Percentiles rank a stretch among this genome's conserved stretches.
These are phyloP conservation scores for Phrixothrix hirtus DNA, from an alignment of 2,888 invertebrate genomes.

Conservation along the genomic window DNA sequence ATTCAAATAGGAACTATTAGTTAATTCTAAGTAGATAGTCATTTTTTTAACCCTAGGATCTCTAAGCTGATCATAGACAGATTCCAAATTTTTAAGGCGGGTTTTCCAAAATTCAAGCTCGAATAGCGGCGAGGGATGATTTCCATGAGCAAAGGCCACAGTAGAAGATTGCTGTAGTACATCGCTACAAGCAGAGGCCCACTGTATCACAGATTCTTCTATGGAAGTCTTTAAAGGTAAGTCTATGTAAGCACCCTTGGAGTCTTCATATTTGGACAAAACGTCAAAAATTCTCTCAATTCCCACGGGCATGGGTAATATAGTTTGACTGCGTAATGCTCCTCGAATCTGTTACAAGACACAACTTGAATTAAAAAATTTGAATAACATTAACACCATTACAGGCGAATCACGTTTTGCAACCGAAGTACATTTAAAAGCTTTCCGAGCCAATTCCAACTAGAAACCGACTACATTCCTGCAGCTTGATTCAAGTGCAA, in stretches of 20 bases:
- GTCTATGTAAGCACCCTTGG: conserved; percentile 64
- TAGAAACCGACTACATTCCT: too few relatives aligned
- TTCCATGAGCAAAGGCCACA: conserved; percentile 68
- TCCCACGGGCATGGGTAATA: conserved; percentile 83
- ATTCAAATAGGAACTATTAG: conserved; percentile 76
- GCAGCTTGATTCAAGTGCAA: too few relatives aligned
- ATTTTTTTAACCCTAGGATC: conserved; percentile 82
- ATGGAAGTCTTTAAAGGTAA: conserved; percentile 76
- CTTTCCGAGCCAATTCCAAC: too few relatives aligned
- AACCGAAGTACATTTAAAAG: too few relatives aligned
- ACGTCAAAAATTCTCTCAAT: conserved; percentile 69
- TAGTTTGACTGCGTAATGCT: conserved; percentile 81
- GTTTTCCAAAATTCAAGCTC: conserved; percentile 82
- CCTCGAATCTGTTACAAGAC: conserved; percentile 76
- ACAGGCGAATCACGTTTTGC: too few relatives aligned
- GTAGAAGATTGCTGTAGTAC: conserved; percentile 77
- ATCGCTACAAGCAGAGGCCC: conserved; percentile 71
- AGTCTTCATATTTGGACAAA: conserved; percentile 57
- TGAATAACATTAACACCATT: too few relatives aligned
- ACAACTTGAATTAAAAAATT: too few relatives aligned
- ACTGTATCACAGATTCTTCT: conserved; percentile 85
- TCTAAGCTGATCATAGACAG: conserved; percentile 84
- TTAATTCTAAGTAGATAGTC: conserved; percentile 70
- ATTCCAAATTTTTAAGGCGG: conserved; percentile 79
- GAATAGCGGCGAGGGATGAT: conserved; percentile 70